Percentiles rank a stretch among this genome's conserved stretches.
Conservation (phyloP, 2,113 vertebrate genomes). For the Mionectes macconnelli region DNA sequence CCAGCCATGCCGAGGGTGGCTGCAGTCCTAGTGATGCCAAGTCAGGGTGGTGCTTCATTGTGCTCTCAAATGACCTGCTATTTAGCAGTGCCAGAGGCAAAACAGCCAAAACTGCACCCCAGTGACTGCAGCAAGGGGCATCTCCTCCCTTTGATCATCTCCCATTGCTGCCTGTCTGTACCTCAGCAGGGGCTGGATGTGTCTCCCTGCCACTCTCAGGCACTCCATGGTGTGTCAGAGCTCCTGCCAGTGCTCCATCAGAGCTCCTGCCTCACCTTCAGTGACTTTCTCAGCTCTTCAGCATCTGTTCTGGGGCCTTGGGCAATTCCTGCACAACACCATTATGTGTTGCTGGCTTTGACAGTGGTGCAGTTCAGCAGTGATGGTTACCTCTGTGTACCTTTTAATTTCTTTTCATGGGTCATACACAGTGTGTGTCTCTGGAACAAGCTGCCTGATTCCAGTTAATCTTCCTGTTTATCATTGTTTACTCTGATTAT, state of each 20-base stretch:
- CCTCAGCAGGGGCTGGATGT: background rate
- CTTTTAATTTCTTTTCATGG: background rate
- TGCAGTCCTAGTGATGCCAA: accelerated
- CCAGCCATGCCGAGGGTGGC: background rate
- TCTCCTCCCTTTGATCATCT: background rate
- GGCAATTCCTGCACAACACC: background rate
- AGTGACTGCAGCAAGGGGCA: accelerated
- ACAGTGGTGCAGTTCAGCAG: background rate
- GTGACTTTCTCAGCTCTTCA: background rate
- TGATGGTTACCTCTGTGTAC: background rate
- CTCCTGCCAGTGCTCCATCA: background rate
- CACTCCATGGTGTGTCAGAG: accelerated
- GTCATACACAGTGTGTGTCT: background rate
- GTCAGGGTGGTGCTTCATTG: accelerated
- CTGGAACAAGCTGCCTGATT: background rate
- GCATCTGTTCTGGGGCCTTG: background rate
- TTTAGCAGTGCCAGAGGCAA: background rate
- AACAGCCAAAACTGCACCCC: accelerated
- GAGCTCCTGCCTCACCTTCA: background rate
- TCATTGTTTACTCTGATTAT: background rate
- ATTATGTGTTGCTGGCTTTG: background rate
- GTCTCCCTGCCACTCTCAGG: background rate
- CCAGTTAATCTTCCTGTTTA: background rate
- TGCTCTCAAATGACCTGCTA: background rate
- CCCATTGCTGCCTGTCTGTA: background rate